Percentiles rank a stretch among this genome's conserved stretches.
Evolutionary conservation across 2,888 invertebrate species (phyloP).

Genomic region (Exephanes ischioxanthus): DNA sequence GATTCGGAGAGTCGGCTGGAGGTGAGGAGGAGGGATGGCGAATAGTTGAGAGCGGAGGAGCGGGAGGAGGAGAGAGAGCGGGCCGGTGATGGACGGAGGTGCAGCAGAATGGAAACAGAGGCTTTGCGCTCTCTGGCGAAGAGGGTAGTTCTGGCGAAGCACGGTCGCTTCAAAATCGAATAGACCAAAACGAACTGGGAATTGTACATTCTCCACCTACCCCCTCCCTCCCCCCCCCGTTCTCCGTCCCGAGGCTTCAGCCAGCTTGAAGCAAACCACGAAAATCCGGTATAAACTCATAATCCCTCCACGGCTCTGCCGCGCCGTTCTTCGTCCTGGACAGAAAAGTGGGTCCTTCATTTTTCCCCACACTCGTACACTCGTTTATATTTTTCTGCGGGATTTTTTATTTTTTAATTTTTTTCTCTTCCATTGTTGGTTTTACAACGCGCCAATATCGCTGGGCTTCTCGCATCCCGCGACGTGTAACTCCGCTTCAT

Average conservation of each 20-base stretch:
- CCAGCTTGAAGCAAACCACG: constrained; percentile 67
- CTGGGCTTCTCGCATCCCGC: not conserved
- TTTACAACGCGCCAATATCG: not conserved
- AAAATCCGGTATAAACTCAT: constrained; percentile 76
- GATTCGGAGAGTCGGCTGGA: constrained; percentile 6
- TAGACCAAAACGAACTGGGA: constrained; percentile 70
- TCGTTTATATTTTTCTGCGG: not conserved
- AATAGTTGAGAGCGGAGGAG: constrained; percentile 20
- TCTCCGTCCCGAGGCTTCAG: not conserved
- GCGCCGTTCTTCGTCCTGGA: constrained; percentile 31
- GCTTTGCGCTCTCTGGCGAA: constrained; percentile 40
- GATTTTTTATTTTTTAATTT: not conserved
- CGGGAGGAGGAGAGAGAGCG: constrained; percentile 8
- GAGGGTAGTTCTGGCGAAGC: constrained; percentile 24
- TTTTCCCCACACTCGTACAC: constrained; percentile 21
- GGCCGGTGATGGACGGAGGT: constrained; percentile 62
- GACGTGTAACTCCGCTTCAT: not conserved
- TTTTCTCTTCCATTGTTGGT: not conserved
- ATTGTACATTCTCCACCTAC: constrained; percentile 16
- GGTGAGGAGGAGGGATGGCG: constrained; percentile 4
- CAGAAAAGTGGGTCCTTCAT: constrained; percentile 24
- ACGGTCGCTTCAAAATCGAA: constrained; percentile 75
- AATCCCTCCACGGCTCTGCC: constrained; percentile 68
- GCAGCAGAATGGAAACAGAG: constrained; percentile 61
- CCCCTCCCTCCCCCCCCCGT: not conserved